A percentile compares a stretch with the other conserved stretches of the same genome.
Conservation (phyloP, 2,888 invertebrate genomes). For the Caenorhabditis becei region DNA sequence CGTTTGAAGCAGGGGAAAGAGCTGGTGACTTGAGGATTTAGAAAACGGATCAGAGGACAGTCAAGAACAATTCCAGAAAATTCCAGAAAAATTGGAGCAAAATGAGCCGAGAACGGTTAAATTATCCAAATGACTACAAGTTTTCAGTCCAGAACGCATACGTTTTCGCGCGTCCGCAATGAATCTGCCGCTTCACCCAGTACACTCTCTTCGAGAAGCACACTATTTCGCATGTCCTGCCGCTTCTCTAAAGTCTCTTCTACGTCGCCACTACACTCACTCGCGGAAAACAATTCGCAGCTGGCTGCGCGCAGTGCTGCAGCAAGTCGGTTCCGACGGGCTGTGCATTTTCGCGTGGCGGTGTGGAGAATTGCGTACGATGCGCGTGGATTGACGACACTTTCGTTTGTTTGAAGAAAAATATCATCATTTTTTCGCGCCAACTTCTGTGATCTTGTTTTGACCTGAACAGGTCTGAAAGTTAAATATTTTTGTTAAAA, state of each 20-base stretch:
- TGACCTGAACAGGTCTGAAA: conserved; percentile 1
- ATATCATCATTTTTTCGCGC: conserved; percentile 36
- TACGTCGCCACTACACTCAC: conserved; percentile 27
- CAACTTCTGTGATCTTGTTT: not conserved
- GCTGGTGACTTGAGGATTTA: not conserved
- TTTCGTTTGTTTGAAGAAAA: not conserved
- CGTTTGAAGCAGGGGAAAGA: not conserved
- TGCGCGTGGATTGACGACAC: conserved; percentile 22
- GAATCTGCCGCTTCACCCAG: not conserved
- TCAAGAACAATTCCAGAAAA: not conserved
- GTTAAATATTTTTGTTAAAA: not conserved
- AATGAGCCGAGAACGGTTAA: not conserved
- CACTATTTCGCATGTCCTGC: conserved; percentile 10
- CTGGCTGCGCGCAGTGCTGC: not conserved
- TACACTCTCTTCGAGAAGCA: conserved; percentile 21
- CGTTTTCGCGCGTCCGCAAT: conserved; percentile 31
- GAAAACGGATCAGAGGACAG: not conserved
- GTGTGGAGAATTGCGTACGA: conserved; percentile 19
- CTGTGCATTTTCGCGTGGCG: conserved; percentile 25
- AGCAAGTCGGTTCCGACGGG: not conserved
- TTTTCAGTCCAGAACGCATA: conserved; percentile 23
- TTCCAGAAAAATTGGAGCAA: conserved; percentile 6
- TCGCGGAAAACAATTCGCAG: not conserved
- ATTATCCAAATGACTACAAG: conserved; percentile 3
- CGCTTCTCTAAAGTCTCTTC: conserved; percentile 53